phyloP scores from a whole-genome alignment of 2,797 vertebrate genomes.

The Pempheris klunzingeri region DNA sequence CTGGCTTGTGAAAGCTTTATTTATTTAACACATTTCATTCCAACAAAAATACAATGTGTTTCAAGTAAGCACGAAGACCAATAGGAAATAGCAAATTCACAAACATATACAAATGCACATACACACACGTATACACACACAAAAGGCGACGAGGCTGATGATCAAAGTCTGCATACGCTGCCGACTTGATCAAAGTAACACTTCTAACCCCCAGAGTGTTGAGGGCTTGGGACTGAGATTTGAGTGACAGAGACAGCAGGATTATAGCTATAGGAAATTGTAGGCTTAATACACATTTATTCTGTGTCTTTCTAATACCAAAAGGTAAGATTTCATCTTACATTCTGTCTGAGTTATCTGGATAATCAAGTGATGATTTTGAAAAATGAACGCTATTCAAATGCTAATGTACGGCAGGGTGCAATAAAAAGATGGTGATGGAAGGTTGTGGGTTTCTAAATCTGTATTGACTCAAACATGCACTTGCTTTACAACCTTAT shows the following conservation, averaged over 20 bases:
- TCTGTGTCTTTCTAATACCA: too few relatives aligned
- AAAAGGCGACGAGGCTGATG: not conserved
- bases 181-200: not conserved
- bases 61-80: not conserved
- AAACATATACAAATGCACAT: not conserved
- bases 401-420: not conserved
- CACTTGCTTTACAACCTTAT: not conserved
- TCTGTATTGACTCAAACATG: not conserved
- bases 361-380: not conserved
- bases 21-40: constrained; percentile 19
- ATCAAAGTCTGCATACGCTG: not conserved
- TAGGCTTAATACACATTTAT: too few relatives aligned
- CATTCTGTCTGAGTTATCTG: not conserved
- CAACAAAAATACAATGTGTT: not conserved
- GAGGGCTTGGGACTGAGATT: not conserved
- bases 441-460: not conserved
- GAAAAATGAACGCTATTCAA: not conserved
- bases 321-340: constrained; percentile 2
- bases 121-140: not conserved
- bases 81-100: not conserved
- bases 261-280: not conserved
- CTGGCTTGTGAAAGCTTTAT: constrained; percentile 17
- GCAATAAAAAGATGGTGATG: not conserved
- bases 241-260: not conserved
- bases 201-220: not conserved